phyloP scores from a whole-genome alignment of 2,113 vertebrate species.

The Aptenodytes forsteri region DNA sequence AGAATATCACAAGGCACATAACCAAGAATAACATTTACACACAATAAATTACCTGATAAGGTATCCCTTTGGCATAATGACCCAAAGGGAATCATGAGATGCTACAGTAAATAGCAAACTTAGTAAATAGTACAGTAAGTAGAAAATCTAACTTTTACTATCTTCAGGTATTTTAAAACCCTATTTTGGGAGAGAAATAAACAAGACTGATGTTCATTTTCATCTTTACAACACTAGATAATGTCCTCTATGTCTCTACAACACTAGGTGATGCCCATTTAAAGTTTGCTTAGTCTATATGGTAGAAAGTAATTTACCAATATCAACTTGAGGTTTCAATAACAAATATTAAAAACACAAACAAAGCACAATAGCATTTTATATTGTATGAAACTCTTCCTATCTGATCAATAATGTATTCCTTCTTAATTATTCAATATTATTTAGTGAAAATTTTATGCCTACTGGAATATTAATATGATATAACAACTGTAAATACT shows the following conservation, averaged over 20 bases:
- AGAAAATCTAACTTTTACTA: background rate
- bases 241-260: background rate
- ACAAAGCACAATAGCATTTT: constrained; percentile 5
- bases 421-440: constrained; percentile 72
- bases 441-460: constrained; percentile 72
- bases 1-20: background rate
- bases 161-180: background rate
- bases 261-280: background rate
- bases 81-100: background rate
- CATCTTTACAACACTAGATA: background rate
- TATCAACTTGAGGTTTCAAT: constrained; percentile 23
- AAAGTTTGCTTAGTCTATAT: background rate
- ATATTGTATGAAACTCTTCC: constrained; percentile 7
- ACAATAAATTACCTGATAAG: background rate
- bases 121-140: background rate
- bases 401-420: constrained; percentile 76
- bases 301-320: background rate
- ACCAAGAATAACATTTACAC: background rate
- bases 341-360: constrained; percentile 24
- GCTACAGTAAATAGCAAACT: background rate
- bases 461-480: constrained; percentile 67
- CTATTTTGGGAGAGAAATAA: background rate
- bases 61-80: background rate
- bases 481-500: constrained; percentile 70
- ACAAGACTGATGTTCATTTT: background rate